Conservation (phyloP, 2,797 vertebrate species). For the Mormyrops boulengeri region DNA sequence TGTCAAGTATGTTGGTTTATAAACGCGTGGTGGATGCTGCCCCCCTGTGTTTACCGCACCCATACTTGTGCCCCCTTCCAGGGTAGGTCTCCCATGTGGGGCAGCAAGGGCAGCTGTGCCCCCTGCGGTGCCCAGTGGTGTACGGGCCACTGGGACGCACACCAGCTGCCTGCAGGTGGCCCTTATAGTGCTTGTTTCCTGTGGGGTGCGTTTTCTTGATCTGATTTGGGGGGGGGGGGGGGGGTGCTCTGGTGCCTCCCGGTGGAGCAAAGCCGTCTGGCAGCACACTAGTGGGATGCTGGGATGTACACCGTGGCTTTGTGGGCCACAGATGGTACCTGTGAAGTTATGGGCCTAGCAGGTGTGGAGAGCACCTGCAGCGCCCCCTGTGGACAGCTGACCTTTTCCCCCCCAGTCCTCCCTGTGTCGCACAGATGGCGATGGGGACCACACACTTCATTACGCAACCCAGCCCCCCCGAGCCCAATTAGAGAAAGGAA, state of each 20-base stretch:
- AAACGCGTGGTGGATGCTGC: not conserved
- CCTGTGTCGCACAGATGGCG: not conserved
- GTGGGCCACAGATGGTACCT: not conserved
- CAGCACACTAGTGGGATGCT: not conserved
- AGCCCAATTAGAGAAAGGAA: conserved; percentile 19
- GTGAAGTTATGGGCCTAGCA: not conserved
- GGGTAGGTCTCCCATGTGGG: not conserved
- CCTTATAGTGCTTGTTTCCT: not conserved
- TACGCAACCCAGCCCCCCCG: not conserved
- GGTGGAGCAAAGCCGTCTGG: not conserved
- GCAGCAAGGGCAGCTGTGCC: not conserved
- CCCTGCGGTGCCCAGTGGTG: not conserved
- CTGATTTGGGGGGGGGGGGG: not conserved
- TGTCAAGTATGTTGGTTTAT: not conserved
- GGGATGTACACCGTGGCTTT: not conserved
- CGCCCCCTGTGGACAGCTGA: conserved; percentile 1
- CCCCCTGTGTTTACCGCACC: not conserved
- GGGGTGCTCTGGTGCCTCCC: not conserved
- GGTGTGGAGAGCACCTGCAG: not conserved
- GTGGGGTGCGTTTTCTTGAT: not conserved
- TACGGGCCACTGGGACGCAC: not conserved
- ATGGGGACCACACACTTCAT: not conserved
- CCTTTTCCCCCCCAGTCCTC: conserved; percentile 17
- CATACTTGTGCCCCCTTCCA: not conserved
- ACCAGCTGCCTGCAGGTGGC: not conserved